phyloP scores from a whole-genome alignment of 2,113 vertebrate genomes.

The Rhabdomys dilectus region DNA sequence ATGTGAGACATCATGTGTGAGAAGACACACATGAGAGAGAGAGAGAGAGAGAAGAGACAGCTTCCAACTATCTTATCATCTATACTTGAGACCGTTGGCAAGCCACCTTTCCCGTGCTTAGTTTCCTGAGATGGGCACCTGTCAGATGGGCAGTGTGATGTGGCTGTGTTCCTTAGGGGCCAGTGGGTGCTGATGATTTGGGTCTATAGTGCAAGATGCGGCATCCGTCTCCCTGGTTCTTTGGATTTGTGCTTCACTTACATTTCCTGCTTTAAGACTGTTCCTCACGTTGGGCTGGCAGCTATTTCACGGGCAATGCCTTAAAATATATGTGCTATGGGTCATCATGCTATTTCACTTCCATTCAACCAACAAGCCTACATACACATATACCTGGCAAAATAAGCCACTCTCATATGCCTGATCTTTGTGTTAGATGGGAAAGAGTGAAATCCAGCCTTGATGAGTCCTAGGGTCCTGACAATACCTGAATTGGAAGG shows the following conservation, averaged over 20 bases:
- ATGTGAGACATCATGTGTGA: not conserved
- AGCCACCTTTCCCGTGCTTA: not conserved
- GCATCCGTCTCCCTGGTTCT: not conserved
- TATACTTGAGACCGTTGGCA: not conserved
- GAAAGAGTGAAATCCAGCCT: not conserved
- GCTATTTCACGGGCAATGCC: not conserved
- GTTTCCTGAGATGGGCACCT: not conserved
- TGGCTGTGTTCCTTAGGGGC: not conserved
- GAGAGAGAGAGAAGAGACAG: not conserved
- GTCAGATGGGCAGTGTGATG: not conserved
- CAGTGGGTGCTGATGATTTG: not conserved
- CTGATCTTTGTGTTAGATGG: not conserved
- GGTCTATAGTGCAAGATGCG: not conserved
- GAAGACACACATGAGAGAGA: not conserved
- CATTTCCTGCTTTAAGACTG: not conserved
- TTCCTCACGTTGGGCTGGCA: not conserved
- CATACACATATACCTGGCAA: not conserved
- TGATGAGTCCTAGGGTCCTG: not conserved
- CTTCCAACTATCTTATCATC: not conserved
- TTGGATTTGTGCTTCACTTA: not conserved
- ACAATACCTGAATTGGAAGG: conserved; percentile 10
- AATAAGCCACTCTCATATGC: not conserved
- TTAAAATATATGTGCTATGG: not conserved
- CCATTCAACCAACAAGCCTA: not conserved
- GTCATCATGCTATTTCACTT: not conserved